phyloP scores from a whole-genome alignment of 2,888 invertebrate species.

The Spilarctia lutea region DNA sequence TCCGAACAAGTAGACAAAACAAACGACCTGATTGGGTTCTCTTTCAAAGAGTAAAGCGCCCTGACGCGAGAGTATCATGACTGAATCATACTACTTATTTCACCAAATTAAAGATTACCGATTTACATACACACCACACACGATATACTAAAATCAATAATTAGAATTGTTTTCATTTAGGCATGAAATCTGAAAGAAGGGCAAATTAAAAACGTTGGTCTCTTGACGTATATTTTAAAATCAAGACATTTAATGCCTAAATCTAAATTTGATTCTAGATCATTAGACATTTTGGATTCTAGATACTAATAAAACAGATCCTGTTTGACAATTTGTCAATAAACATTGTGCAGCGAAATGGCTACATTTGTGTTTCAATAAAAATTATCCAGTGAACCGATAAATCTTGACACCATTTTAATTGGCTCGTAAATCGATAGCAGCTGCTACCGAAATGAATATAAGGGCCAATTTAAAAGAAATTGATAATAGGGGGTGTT shows the following conservation, averaged over 20 bases:
- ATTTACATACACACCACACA: too few relatives aligned
- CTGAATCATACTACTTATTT: too few relatives aligned
- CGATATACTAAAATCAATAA: too few relatives aligned
- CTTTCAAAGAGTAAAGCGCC: too few relatives aligned
- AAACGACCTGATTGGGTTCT: too few relatives aligned
- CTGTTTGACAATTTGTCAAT: slow-evolving; percentile 23
- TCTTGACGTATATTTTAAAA: not conserved
- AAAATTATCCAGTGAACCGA: slow-evolving; percentile 52
- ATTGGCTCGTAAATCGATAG: slow-evolving; percentile 80
- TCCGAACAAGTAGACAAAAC: not conserved
- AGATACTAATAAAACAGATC: slow-evolving; percentile 12
- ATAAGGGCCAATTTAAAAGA: slow-evolving; percentile 78
- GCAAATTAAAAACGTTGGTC: not conserved
- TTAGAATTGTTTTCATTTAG: not conserved
- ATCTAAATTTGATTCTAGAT: not conserved
- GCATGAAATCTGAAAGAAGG: not conserved
- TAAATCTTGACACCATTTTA: slow-evolving; percentile 62
- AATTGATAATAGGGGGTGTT: slow-evolving; percentile 74
- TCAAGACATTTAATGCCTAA: not conserved
- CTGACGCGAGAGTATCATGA: too few relatives aligned
- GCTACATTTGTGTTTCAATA: slow-evolving; percentile 47
- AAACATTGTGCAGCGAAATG: slow-evolving; percentile 27
- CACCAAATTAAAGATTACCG: too few relatives aligned
- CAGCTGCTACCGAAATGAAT: slow-evolving; percentile 75
- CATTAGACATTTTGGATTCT: not conserved